These are phyloP conservation scores for Emmelina monodactyla DNA, from an alignment of 2,888 invertebrate genomes.

Conservation along the genomic window DNA sequence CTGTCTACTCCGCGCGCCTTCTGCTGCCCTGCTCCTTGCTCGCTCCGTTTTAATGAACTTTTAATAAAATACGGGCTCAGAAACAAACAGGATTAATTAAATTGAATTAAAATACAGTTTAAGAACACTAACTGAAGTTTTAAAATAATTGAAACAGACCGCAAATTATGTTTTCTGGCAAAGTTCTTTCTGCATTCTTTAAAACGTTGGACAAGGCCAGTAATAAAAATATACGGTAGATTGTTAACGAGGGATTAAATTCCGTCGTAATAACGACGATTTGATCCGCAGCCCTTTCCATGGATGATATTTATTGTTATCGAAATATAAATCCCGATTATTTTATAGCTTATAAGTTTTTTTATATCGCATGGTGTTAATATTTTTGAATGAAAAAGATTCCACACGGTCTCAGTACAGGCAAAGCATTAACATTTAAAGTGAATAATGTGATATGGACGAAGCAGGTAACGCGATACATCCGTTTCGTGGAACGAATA, in stretches of 20 bases:
- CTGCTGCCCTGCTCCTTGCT: slow-evolving; percentile 32
- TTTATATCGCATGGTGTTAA: no score
- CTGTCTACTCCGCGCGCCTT: slow-evolving; percentile 29
- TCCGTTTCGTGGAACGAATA: slow-evolving; percentile 43
- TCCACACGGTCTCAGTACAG: no score
- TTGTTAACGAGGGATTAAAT: slow-evolving; percentile 16
- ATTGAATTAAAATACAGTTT: no score
- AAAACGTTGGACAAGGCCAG: no score
- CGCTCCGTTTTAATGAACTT: slow-evolving; percentile 24
- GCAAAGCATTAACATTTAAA: slow-evolving; percentile 37
- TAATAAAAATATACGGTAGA: no score
- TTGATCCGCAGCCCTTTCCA: slow-evolving; percentile 31
- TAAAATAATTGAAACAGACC: no score
- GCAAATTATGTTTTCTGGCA: no score
- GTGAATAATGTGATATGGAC: slow-evolving; percentile 45
- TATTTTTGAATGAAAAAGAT: no score
- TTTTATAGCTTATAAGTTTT: slow-evolving; percentile 48
- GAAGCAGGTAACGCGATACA: slow-evolving; percentile 42
- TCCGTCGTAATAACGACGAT: slow-evolving; percentile 36
- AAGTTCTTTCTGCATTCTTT: no score
- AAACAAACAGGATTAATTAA: no score
- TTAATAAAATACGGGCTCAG: slow-evolving; percentile 3
- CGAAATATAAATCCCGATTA: slow-evolving; percentile 31
- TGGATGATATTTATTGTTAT: slow-evolving; percentile 25
- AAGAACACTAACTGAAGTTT: no score